Percentiles rank a stretch among this genome's conserved stretches.
Evolutionary conservation across 2,888 invertebrate species (phyloP).

Genomic region (Microlaimidae sp.): DNA sequence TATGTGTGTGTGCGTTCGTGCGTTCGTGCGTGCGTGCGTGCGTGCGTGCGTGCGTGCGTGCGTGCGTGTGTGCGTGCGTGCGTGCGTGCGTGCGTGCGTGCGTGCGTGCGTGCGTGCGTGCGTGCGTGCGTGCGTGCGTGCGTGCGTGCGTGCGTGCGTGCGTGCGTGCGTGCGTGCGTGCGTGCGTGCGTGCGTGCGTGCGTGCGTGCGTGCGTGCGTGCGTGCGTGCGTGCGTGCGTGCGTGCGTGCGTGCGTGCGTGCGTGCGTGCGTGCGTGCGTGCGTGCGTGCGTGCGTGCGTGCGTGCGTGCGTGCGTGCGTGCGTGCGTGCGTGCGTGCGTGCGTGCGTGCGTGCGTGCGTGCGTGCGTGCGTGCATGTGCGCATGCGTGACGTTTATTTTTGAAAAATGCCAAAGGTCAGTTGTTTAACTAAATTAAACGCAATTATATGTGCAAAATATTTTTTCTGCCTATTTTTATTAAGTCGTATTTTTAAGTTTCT

Average conservation of each 20-base stretch:
- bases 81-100: conserved; percentile 11
- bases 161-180: conserved; percentile 11
- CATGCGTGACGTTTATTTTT: too few relatives aligned
- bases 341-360: too few relatives aligned
- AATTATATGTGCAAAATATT: too few relatives aligned
- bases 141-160: conserved; percentile 11
- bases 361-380: too few relatives aligned
- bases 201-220: conserved; percentile 11
- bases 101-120: conserved; percentile 11
- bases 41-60: conserved; percentile 11
- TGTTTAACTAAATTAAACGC: too few relatives aligned
- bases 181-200: conserved; percentile 9
- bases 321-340: too few relatives aligned
- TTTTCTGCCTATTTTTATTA: too few relatives aligned
- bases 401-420: too few relatives aligned
- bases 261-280: conserved; percentile 1
- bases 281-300: too few relatives aligned
- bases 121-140: conserved; percentile 11
- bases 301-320: too few relatives aligned
- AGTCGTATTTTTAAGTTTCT: too few relatives aligned
- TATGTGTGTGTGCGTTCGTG: too few relatives aligned
- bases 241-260: conserved; percentile 3
- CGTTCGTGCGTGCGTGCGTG: conserved; percentile 11
- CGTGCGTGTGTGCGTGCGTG: conserved; percentile 11
- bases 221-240: conserved; percentile 9